Conservation (phyloP, 2,888 invertebrate genomes). For the Achlya flavicornis region DNA sequence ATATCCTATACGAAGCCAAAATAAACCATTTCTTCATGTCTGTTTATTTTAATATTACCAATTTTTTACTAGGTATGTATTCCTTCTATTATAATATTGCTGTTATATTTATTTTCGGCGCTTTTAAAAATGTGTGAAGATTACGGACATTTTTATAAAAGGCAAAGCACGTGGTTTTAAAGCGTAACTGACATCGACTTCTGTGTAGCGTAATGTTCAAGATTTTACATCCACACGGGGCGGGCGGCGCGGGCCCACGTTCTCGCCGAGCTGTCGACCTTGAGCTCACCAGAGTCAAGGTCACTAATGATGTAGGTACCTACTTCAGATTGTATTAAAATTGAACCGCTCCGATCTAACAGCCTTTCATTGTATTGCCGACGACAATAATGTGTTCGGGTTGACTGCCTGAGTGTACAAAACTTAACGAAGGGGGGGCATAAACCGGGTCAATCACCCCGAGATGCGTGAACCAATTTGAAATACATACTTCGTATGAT, state of each 20-base stretch:
- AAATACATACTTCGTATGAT: constrained; percentile 60
- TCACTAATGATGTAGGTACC: constrained; percentile 38
- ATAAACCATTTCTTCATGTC: too few relatives aligned
- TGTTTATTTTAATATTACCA: too few relatives aligned
- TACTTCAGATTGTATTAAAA: constrained; percentile 51
- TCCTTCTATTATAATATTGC: too few relatives aligned
- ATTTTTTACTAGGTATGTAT: too few relatives aligned
- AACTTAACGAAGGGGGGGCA: constrained; percentile 58
- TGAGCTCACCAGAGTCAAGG: constrained; percentile 73
- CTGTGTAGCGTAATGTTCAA: constrained; percentile 28
- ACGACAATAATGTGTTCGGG: constrained; percentile 70
- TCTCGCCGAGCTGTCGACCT: constrained; percentile 57
- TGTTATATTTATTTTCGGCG: too few relatives aligned
- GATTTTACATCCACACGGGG: constrained; percentile 26
- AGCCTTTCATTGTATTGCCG: constrained; percentile 65
- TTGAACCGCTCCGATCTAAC: constrained; percentile 51
- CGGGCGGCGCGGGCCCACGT: constrained; percentile 24
- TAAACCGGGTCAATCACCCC: constrained; percentile 69
- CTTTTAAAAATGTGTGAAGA: too few relatives aligned
- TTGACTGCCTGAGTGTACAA: constrained; percentile 64
- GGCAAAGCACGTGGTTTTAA: too few relatives aligned
- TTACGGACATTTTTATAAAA: too few relatives aligned
- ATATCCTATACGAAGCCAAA: too few relatives aligned
- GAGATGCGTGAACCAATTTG: constrained; percentile 67
- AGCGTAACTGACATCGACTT: too few relatives aligned